Base-by-base conservation (phyloP, 1,140 invertebrate genomes). In the Octopus bimaculoides region DNA sequence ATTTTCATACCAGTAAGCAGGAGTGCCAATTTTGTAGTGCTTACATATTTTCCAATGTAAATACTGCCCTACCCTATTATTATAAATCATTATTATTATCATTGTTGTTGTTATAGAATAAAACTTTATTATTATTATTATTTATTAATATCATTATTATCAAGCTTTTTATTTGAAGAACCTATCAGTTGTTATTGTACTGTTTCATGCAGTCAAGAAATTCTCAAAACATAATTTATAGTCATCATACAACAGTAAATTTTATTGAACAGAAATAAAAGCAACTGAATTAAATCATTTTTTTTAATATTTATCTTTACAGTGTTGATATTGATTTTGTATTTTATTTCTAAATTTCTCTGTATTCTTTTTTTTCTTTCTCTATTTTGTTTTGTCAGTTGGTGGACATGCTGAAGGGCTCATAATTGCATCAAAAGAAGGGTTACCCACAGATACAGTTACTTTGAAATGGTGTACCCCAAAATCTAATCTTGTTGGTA, bases 401-500 rank as follows among this genome's bases (percentile, higher is more conserved):
- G 77, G 79, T 82, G 88, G 88, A 77, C 83, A 87, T 52, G 84
- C 92, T 4, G 89, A 91, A 79, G 89, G 89, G n/a, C 81, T 87
- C 69, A 85, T 87, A 78, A 86, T 86, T 80, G 83, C 82, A 77
- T 89, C 90, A 5, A 92, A 93, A 84, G 93, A 94, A 87, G 93
- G 93, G 56, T 90, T 92, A 85, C 93, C 93, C 20, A 94, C 94
- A 77, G 92, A 94, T 81, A 94, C 94, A 0, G 94, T 97, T 0
- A 97, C 96, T 1, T 91, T 98, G 7, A 97, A 98, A 85, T 99
- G 97, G 97, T 98, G 96, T 89, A 98, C 97, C 10, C 97, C 97
- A 0, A 92, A 96, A 61, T 95, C 90, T 17, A 91, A 94, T 56
- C 94, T 94, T 78, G 94, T 94, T 84, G 94, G 93, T 90, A 82